Percentiles rank a stretch among this genome's conserved stretches.
phyloP scores from a whole-genome alignment of 2,113 vertebrate species.

The Actenoides lindsayi region DNA sequence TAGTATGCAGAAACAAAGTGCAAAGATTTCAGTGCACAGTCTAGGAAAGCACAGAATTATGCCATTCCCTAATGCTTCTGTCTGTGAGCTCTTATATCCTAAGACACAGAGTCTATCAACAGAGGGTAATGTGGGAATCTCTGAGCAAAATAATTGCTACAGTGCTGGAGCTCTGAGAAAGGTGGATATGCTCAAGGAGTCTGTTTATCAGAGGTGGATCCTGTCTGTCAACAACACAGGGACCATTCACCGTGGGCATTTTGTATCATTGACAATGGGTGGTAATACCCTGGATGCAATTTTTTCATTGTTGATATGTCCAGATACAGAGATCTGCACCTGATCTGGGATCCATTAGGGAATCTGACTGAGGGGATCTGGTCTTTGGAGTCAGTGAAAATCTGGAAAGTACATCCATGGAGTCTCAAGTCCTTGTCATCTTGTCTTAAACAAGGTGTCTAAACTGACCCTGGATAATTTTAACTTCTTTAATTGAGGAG shows the following conservation, averaged over 20 bases:
- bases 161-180: neutral
- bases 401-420: neutral
- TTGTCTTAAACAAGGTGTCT: neutral
- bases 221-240: neutral
- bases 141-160: neutral
- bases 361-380: neutral
- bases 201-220: neutral
- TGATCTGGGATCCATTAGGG: neutral
- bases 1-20: neutral
- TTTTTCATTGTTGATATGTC: neutral
- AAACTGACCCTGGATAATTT: neutral
- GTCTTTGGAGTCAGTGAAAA: neutral
- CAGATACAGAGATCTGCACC: neutral
- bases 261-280: neutral
- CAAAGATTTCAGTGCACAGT: neutral
- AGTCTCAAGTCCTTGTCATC: neutral
- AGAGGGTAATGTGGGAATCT: neutral
- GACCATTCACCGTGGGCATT: neutral
- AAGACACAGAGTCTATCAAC: rapidly evolving
- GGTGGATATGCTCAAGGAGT: neutral
- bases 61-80: neutral
- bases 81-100: neutral
- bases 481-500: neutral
- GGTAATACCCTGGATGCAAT: neutral
- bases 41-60: neutral